phyloP scores from a whole-genome alignment of 2,888 invertebrate genomes.

The Drosophila glabriapex region DNA sequence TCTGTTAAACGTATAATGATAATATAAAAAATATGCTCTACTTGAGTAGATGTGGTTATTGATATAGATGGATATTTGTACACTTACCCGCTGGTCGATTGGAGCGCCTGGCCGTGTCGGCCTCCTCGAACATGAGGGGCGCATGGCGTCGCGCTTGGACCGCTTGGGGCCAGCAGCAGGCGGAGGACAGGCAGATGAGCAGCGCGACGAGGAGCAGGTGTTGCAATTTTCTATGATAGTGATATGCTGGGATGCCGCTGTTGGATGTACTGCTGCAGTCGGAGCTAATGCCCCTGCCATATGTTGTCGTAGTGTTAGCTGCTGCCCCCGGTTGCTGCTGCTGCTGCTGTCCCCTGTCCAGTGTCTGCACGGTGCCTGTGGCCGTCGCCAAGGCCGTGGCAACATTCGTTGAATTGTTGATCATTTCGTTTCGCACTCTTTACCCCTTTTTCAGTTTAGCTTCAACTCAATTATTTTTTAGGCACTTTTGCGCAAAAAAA shows the following conservation, averaged over 20 bases:
- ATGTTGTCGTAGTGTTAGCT: slow-evolving; percentile 20
- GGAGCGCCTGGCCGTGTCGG: slow-evolving; percentile 88
- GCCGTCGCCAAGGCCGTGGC: slow-evolving; percentile 63
- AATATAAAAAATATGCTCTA: not conserved
- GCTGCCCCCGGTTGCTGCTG: slow-evolving; percentile 17
- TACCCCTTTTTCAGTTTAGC: slow-evolving; percentile 3
- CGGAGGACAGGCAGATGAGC: slow-evolving; percentile 62
- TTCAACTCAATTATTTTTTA: slow-evolving; percentile 4
- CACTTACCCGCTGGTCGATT: slow-evolving; percentile 90
- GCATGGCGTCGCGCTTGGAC: slow-evolving; percentile 87
- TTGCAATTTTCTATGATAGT: slow-evolving; percentile 53
- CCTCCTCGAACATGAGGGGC: slow-evolving; percentile 89
- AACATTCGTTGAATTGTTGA: slow-evolving; percentile 38
- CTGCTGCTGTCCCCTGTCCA: slow-evolving; percentile 39
- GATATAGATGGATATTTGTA: not conserved
- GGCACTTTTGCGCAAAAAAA: slow-evolving; percentile 20
- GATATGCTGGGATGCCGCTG: slow-evolving; percentile 31
- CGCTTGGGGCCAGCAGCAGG: slow-evolving; percentile 57
- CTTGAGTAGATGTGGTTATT: not conserved
- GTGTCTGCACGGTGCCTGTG: slow-evolving; percentile 63
- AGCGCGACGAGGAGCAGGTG: slow-evolving; percentile 73
- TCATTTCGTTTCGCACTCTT: slow-evolving; percentile 28
- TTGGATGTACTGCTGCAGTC: slow-evolving; percentile 17
- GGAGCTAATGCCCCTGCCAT: not conserved
- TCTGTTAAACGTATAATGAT: not conserved